phyloP scores from a whole-genome alignment of 2,888 invertebrate species.

The Deroplatys truncata region DNA sequence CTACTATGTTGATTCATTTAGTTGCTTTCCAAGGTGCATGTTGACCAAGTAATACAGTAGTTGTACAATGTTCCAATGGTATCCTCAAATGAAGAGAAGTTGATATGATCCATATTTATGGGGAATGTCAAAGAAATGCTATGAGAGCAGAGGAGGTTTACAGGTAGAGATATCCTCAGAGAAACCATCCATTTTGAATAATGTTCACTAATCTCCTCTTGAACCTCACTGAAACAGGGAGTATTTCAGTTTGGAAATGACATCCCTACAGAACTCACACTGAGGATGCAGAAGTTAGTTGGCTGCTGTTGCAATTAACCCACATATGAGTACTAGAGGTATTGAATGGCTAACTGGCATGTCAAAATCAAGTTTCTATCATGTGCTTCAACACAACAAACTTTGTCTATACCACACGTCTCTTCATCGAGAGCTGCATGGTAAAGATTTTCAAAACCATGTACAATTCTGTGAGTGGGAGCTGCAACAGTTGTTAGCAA shows the following conservation, averaged over 20 bases:
- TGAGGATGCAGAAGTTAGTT: neutral
- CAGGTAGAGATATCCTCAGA: neutral
- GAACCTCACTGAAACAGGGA: neutral
- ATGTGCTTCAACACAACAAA: neutral
- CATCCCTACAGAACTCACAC: neutral
- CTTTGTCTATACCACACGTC: too few relatives aligned
- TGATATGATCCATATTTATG: neutral
- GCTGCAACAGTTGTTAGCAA: neutral
- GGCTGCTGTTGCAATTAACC: neutral
- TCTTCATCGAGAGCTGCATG: neutral
- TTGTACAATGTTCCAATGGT: too few relatives aligned
- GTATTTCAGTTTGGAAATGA: neutral
- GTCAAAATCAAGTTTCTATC: neutral
- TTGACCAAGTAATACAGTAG: too few relatives aligned
- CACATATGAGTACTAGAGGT: neutral
- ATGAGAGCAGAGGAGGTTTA: neutral
- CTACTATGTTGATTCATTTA: too few relatives aligned
- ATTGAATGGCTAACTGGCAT: neutral
- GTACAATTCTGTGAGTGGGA: neutral
- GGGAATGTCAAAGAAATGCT: neutral
- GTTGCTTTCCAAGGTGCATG: neutral
- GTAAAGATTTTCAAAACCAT: neutral
- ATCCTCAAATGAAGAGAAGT: too few relatives aligned
- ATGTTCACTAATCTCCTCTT: neutral
- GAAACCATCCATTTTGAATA: neutral